Percentiles rank a stretch among this genome's conserved stretches.
phyloP scores from a whole-genome alignment of 2,888 invertebrate genomes.

The Tetragonula carbonaria region DNA sequence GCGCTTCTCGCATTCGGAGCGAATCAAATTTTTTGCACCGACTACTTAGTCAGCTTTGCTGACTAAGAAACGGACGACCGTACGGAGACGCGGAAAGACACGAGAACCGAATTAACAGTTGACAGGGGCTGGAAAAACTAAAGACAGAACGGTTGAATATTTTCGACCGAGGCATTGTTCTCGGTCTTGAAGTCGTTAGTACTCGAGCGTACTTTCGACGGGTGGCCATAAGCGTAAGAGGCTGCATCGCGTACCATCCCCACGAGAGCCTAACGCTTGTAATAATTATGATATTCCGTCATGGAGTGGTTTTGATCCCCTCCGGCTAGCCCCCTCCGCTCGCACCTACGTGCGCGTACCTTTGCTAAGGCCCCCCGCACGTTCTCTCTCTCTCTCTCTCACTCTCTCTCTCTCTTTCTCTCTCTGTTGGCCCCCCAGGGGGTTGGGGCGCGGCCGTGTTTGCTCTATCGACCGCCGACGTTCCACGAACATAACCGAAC shows the following conservation, averaged over 20 bases:
- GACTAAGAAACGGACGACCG: background rate
- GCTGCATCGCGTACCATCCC: conserved; percentile 60
- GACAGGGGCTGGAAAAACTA: background rate
- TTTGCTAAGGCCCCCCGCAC: conserved; percentile 21
- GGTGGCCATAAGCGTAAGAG: conserved; percentile 19
- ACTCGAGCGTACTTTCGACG: background rate
- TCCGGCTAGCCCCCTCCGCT: conserved; percentile 53
- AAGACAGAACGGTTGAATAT: background rate
- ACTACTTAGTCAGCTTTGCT: conserved; percentile 1
- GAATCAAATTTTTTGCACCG: conserved; percentile 1
- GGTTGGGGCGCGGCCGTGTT: conserved; percentile 84
- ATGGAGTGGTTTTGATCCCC: conserved; percentile 65
- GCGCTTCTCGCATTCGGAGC: background rate
- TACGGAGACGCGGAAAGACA: background rate
- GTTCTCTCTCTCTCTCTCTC: background rate
- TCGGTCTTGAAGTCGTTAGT: background rate
- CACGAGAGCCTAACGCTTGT: conserved; percentile 72
- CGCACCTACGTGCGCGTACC: conserved; percentile 52
- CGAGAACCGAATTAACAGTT: conserved; percentile 7
- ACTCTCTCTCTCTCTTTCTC: too few species aligned
- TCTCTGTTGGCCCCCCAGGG: conserved; percentile 61
- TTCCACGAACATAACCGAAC: conserved; percentile 80
- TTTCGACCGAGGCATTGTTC: background rate
- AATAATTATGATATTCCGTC: conserved; percentile 81
- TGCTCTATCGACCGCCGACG: conserved; percentile 84